Conservation (phyloP, 2,797 vertebrate species). For the Chaetodon trifasciatus region DNA sequence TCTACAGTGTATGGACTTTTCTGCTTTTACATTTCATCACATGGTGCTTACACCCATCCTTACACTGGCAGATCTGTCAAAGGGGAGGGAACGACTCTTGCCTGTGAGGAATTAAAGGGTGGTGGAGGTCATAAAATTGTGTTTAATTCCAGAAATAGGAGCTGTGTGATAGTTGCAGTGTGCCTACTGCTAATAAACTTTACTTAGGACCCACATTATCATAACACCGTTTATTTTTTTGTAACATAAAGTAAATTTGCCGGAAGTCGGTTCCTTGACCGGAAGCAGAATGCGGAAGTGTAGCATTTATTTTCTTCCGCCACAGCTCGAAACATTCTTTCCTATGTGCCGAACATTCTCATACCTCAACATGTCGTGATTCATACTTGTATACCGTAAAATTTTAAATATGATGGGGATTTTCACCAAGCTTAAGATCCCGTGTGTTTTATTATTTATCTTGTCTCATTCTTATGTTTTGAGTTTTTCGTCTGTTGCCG, state of each 20-base stretch:
- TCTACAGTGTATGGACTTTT: background rate
- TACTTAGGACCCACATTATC: no score
- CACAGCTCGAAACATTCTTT: fast-evolving
- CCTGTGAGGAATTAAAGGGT: no score
- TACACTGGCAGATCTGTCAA: background rate
- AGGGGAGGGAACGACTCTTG: background rate
- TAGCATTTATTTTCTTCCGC: conserved; percentile 46
- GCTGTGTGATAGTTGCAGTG: no score
- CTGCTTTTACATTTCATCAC: background rate
- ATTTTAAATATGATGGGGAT: conserved; percentile 47
- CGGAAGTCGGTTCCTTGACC: background rate
- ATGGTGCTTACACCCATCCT: background rate
- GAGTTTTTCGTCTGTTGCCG: conserved; percentile 40
- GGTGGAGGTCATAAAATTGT: background rate
- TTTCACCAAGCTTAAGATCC: conserved; percentile 4
- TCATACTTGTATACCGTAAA: background rate
- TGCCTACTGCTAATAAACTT: background rate
- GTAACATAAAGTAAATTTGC: no score
- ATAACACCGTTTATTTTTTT: no score
- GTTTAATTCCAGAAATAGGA: background rate
- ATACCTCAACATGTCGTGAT: conserved; percentile 41
- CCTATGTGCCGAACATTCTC: background rate
- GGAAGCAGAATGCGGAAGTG: conserved; percentile 39
- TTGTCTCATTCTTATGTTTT: conserved; percentile 19
- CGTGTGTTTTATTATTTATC: conserved; percentile 51